Evolutionary conservation across 2,888 invertebrate species (phyloP), one percentile per base, ranked within the genome.

Genomic region (Hypolimnas misippus): DNA sequence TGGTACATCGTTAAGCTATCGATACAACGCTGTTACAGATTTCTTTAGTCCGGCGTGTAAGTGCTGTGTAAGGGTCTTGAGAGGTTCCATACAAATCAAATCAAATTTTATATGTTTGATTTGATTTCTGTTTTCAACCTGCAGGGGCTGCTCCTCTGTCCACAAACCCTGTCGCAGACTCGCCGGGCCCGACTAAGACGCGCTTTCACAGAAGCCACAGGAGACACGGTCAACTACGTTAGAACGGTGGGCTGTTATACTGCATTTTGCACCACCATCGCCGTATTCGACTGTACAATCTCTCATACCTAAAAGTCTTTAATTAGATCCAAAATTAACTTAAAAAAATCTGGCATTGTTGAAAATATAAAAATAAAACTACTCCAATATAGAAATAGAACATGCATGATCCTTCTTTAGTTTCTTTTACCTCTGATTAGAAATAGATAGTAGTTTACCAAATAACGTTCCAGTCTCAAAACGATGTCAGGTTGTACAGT

Each of bases 161-260:
- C 97, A 83, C 96, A 96, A 93, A 96, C 96, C 88, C 94, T 97
- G 95, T 95, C 97, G 93, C 96, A 97, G 94, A 95, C 95, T 84
- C 95, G 97, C 84, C 95, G 97, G 81, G 95, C 96, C 86, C 94
- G 96, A 83, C 95, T 97, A 91, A 95, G 97, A 90, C 95, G 97
- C 86, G 97, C 97, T 84, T 96, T 96, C 93, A 97, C 97, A 86
- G 96, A 97, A 93, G 96, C 96, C 80, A 96, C 96, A 87, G 95
- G 96, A 87, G 96, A 97, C 93, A 96, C 96, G 82, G 95, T 96
- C 93, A 95, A 94, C 94, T 96, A 95, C 95, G 96, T 96, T 93
- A 96, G 95, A 95, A 96, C 96, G 96, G 96, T 96, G 95, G 93
- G 93, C 86, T 81, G 78, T 78, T 80, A 74, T 79, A 81, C 83